phyloP scores from a whole-genome alignment of 2,888 invertebrate genomes.

The Theretra japonica region DNA sequence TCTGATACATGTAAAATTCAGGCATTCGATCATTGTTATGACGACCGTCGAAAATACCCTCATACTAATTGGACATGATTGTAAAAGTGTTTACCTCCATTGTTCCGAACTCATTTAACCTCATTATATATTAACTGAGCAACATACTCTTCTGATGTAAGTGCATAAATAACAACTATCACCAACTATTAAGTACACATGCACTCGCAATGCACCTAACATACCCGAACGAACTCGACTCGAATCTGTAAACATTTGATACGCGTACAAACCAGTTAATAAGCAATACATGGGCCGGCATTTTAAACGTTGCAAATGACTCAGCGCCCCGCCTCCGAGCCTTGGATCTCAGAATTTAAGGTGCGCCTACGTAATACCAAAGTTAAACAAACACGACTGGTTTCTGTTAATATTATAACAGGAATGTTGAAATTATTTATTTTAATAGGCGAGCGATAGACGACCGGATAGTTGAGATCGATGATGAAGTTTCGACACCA shows the following conservation, averaged over 20 bases:
- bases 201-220: neutral
- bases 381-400: neutral
- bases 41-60: too few relatives aligned
- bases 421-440: neutral
- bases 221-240: neutral
- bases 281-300: slow-evolving; percentile 11
- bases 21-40: too few relatives aligned
- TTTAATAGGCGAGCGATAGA: too few relatives aligned
- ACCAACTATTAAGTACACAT: neutral
- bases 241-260: neutral
- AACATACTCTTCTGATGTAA: too few relatives aligned
- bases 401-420: neutral
- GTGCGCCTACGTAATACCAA: slow-evolving; percentile 23
- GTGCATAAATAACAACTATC: neutral
- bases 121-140: too few relatives aligned
- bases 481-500: too few relatives aligned
- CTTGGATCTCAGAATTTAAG: slow-evolving; percentile 24
- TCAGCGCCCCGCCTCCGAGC: neutral
- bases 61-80: too few relatives aligned
- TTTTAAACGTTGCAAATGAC: slow-evolving; percentile 8
- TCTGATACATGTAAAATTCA: too few relatives aligned
- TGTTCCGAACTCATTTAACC: too few relatives aligned
- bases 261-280: neutral
- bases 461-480: too few relatives aligned
- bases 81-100: too few relatives aligned